Evolutionary conservation across 2,888 invertebrate genomes (phyloP).

Genomic region (Taphrorychus bicolor): DNA sequence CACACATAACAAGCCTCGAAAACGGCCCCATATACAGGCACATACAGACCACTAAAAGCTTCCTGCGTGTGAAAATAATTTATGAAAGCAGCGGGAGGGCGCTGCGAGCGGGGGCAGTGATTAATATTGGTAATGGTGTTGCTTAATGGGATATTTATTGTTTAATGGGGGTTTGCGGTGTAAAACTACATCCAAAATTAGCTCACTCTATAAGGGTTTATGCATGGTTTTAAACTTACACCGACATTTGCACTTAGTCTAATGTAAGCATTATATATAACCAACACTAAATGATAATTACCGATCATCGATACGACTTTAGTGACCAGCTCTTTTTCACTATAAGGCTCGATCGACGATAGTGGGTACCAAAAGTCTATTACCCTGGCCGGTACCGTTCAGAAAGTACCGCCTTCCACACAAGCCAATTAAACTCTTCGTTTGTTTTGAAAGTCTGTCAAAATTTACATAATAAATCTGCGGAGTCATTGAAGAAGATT

Average conservation of each 20-base stretch:
- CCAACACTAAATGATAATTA: constrained; percentile 5
- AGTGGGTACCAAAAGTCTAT: constrained; percentile 30
- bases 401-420: constrained; percentile 41
- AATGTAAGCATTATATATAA: too few relatives aligned
- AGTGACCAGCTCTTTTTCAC: constrained; percentile 12
- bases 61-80: constrained; percentile 50
- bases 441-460: constrained; percentile 43
- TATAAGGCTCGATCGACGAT: constrained; percentile 9
- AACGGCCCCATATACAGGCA: constrained; percentile 27
- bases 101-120: constrained; percentile 41
- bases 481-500: constrained; percentile 41
- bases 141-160: constrained; percentile 45
- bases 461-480: constrained; percentile 42
- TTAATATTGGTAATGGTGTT: constrained; percentile 42
- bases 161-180: constrained; percentile 43
- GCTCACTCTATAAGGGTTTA: background rate
- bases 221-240: background rate
- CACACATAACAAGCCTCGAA: constrained; percentile 32
- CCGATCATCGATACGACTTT: constrained; percentile 1
- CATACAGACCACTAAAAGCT: constrained; percentile 40
- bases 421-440: constrained; percentile 41
- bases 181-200: constrained; percentile 1
- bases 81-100: constrained; percentile 41
- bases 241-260: too few relatives aligned
- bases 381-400: constrained; percentile 30